Conservation (phyloP, 2,113 vertebrate genomes). For the Albula goreensis region DNA sequence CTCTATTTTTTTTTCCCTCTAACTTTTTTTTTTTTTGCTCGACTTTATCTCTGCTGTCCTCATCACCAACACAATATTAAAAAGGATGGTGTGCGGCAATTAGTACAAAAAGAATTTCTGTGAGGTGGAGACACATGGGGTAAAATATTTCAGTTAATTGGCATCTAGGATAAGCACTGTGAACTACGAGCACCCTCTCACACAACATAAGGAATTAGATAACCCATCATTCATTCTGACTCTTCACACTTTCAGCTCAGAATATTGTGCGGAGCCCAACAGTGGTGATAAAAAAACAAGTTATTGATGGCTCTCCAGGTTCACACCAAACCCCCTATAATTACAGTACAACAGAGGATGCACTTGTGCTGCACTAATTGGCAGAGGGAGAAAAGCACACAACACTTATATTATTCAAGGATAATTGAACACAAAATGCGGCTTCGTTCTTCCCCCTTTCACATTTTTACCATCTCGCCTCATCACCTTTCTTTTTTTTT, state of each 20-base stretch:
- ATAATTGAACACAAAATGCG: slow-evolving; percentile 5
- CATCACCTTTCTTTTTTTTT: neutral
- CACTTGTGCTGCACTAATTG: slow-evolving; percentile 31
- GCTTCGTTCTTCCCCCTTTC: neutral
- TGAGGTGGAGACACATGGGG: slow-evolving; percentile 21
- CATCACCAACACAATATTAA: slow-evolving; percentile 30
- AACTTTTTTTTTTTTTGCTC: neutral
- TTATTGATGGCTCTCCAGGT: slow-evolving; percentile 31
- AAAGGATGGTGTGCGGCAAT: slow-evolving; percentile 21
- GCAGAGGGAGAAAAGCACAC: slow-evolving; percentile 3
- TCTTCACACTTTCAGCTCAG: slow-evolving; percentile 23
- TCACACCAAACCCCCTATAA: slow-evolving; percentile 18
- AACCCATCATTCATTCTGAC: slow-evolving; percentile 46
- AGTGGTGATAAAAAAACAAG: slow-evolving; percentile 28
- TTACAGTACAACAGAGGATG: slow-evolving; percentile 26
- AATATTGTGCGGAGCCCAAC: slow-evolving; percentile 23
- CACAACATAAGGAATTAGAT: slow-evolving; percentile 50
- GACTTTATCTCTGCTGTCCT: neutral
- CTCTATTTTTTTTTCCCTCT: neutral
- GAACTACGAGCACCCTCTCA: slow-evolving; percentile 54
- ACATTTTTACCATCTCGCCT: slow-evolving; percentile 1
- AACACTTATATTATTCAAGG: slow-evolving; percentile 13
- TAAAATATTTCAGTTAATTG: slow-evolving; percentile 48
- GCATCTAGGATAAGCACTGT: slow-evolving; percentile 54
- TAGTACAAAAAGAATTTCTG: slow-evolving; percentile 43